Base-by-base conservation (phyloP, 2,113 vertebrate genomes). In the Struthio camelus region DNA sequence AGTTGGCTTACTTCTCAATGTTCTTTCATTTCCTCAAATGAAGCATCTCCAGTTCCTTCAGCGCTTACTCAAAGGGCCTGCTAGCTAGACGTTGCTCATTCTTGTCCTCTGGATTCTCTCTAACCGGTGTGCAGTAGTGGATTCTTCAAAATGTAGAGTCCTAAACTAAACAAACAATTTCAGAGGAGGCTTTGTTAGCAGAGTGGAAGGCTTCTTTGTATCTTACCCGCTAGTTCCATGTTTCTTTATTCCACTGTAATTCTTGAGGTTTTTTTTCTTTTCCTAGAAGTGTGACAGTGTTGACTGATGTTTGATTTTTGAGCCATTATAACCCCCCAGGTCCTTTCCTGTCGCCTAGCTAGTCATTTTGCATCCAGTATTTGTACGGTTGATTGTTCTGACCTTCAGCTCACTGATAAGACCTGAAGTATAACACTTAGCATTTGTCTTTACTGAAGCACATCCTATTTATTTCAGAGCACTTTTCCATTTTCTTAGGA, bases 361-460 rank as follows among this genome's bases (percentile, higher is more conserved):
- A 16, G 62, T 93, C 30, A 40, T 80, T 89, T 90, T 90, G 58
- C 72, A 66, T 95, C 61, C 61, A 61, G 56, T 89, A 82, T 96
- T 96, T 82, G 67, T 80, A 82, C 61, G 67, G 50, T 61, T 91
- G 81, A 85, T 91, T 82, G 61, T 85, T 76, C 75, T 91, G 90
- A 90, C 85, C 71, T 94, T 95, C 92, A 91, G 34, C 67, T 91
- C 6, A 6, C 71, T 86, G 79, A 73, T 54, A 83, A 83, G 81
- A 70, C 50, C 66, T 93, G 78, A 91, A 85, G 54, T 73, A 7
- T 32, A 80, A 64, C 44, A 70, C 54, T 87, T 66, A 62, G 66
- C 6, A 2, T 50, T 73, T 90, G 28, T 85, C 82, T 87, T 82
- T 91, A 77, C 44, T 89, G 44, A 87, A 62, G 62, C 9, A 36